phyloP scores from a whole-genome alignment of 2,113 vertebrate species.

The Tachuris rubrigastra region DNA sequence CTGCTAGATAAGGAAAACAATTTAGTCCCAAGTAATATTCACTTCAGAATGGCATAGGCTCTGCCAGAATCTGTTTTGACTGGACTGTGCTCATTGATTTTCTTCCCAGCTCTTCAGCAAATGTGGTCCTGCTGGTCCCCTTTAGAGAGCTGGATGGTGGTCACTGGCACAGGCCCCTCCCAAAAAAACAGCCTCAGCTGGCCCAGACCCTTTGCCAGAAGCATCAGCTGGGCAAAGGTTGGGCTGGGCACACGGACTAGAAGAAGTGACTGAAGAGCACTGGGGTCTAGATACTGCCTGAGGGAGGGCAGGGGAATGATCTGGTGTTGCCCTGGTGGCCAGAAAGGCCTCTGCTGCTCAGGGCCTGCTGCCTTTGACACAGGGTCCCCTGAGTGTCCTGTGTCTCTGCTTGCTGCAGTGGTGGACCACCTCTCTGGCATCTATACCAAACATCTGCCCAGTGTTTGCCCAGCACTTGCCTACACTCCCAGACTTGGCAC shows the following conservation, averaged over 20 bases:
- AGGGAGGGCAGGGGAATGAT: neutral
- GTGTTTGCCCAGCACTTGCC: neutral
- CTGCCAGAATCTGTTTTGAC: conserved; percentile 52
- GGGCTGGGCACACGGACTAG: accelerated
- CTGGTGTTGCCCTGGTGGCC: accelerated
- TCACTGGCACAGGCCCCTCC: neutral
- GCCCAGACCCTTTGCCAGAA: neutral
- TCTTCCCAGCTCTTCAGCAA: neutral
- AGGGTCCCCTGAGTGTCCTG: neutral
- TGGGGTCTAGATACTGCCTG: accelerated
- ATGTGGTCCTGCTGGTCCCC: neutral
- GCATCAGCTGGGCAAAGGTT: accelerated
- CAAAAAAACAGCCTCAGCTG: neutral
- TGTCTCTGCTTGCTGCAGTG: neutral
- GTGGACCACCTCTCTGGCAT: neutral
- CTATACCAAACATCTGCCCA: neutral
- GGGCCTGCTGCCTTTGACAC: neutral
- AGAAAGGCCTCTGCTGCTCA: neutral
- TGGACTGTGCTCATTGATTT: conserved; percentile 1
- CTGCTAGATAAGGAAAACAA: conserved; percentile 65
- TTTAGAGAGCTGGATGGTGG: neutral
- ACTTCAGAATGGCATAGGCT: conserved; percentile 10
- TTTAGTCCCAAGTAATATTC: conserved; percentile 56
- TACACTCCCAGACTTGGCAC: neutral
- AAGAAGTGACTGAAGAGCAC: neutral